Evolutionary conservation across 1,140 invertebrate species (phyloP), one percentile per base, ranked within the genome.

Genomic region (Drosophila santomea): DNA sequence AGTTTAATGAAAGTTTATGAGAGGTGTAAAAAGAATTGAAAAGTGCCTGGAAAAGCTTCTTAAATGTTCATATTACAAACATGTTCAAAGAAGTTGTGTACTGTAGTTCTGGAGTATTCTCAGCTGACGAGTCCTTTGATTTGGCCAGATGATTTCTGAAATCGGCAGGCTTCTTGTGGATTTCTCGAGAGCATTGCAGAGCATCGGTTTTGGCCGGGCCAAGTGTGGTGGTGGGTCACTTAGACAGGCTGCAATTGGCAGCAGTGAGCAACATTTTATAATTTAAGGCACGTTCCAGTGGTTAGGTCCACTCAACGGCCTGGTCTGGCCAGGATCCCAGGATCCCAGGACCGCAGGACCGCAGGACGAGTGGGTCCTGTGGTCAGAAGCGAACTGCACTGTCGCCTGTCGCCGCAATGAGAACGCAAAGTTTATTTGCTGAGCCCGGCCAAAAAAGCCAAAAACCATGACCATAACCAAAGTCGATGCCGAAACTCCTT

Each of bases 261-360:
- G 59, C 47, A 39, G 47, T 58, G 20, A 32, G 50, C 50, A 35
- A 72, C 80, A 80, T 89, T 89, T 88, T 89, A 88, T 77, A 83
- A 88, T 80, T 83, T 89, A 74, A 78, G 73, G 73, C 83, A 88
- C 83, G 83, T 88, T 80, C 64, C 84, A 80, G 84, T 88, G 83
- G 84, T 89, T 83, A 72, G 62, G 66, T 80, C 32, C 63, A 69
- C 74, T 77, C 41, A 54, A 76, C 48, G 36, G 35, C 36, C 50
- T 41, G 32, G 11, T 39, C 38, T 39, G 38, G 38, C 38, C 38
- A 39, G 14, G 36, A 38, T 4, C 17, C 38, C 38, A 39, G 14
- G 36, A 38, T 4, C 17, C 17, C 0, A 17, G 17, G 36, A 38
- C 11, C 11, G 36, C 36, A 2, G 11, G 36, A 38, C 12, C 12